These are phyloP conservation scores for Heterodera carotae DNA, from an alignment of 1,140 invertebrate species.

Conservation along the genomic window DNA sequence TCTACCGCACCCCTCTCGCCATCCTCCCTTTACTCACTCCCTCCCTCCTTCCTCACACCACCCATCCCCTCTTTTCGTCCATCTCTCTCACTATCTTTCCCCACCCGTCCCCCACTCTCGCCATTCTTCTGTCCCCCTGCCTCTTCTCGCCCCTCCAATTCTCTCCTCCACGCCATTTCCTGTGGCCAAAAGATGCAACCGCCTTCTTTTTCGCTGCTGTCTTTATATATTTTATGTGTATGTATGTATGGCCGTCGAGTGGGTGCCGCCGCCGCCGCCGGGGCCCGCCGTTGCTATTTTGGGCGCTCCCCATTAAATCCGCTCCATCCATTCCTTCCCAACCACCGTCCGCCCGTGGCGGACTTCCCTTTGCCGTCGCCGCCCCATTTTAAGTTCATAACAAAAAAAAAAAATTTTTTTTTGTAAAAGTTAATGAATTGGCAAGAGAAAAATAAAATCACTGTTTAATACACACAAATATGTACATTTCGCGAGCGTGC, in stretches of 20 bases:
- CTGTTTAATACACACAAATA: background rate
- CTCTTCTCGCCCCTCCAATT: too few relatives aligned
- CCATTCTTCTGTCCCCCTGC: too few relatives aligned
- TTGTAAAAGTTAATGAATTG: background rate
- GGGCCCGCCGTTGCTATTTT: background rate
- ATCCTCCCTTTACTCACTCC: background rate
- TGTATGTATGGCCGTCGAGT: background rate
- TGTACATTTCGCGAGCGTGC: background rate
- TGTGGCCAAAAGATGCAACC: background rate
- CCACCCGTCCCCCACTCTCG: too few relatives aligned
- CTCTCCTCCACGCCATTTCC: background rate
- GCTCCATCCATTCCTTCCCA: background rate
- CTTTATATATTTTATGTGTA: background rate
- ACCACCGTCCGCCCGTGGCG: background rate
- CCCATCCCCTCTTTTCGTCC: too few relatives aligned
- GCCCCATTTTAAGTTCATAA: background rate
- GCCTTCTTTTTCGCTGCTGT: background rate
- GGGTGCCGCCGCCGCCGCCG: background rate
- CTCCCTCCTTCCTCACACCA: background rate
- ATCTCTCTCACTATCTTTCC: too few relatives aligned
- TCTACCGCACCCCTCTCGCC: too few relatives aligned
- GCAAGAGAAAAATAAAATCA: background rate
- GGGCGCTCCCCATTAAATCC: background rate
- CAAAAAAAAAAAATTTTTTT: background rate
- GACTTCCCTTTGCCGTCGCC: background rate